Evolutionary conservation across 2,888 invertebrate genomes (phyloP), one percentile per base, ranked within the genome.

Genomic region (Meliscaeva auricollis): DNA sequence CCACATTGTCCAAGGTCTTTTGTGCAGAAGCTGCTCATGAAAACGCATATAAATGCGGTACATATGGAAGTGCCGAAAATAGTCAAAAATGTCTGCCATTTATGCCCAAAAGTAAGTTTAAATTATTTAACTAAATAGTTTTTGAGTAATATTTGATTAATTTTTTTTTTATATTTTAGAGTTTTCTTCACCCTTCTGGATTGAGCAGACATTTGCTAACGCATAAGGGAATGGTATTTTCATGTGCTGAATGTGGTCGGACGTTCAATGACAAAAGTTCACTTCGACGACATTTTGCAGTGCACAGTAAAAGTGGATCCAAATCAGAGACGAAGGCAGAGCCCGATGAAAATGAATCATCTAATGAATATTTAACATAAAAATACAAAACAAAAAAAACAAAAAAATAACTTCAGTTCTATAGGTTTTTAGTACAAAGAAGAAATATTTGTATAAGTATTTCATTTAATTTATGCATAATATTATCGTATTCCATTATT

Each of bases 191-290:
- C 87, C 93, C 94, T 0, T 95, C 94, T 60, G 96, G 96, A 1
- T 92, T 96, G 17, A 95, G 95, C 89, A 93, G 96, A 48, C 96
- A 96, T 91, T 91, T 95, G 87, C 92, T 94, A 11, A 93, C 94
- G 8, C 96, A 96, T 89, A 93, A 94, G 0, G 96, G 95, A 0
- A 93, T 94, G 88, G 93, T 93, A 9, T 95, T 94, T 90, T 93
- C 93, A 87, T 96, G 96, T 90, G 92, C 93, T 7, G 93, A 93
- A 88, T 96, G 96, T 90, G 93, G 93, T 72, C 94, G 95, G 54
- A 93, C 93, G 8, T 96, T 96, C 90, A 94, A 93, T 13, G 96
- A 96, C 93, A 94, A 94, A 89, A 96, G 96, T 88, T 95, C 96
- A 0, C 92, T 96, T 62, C 92, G 94, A 81, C 92, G 96, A 4